These are phyloP conservation scores for Plodia interpunctella DNA, from an alignment of 1,140 invertebrate genomes.

Conservation along the genomic window DNA sequence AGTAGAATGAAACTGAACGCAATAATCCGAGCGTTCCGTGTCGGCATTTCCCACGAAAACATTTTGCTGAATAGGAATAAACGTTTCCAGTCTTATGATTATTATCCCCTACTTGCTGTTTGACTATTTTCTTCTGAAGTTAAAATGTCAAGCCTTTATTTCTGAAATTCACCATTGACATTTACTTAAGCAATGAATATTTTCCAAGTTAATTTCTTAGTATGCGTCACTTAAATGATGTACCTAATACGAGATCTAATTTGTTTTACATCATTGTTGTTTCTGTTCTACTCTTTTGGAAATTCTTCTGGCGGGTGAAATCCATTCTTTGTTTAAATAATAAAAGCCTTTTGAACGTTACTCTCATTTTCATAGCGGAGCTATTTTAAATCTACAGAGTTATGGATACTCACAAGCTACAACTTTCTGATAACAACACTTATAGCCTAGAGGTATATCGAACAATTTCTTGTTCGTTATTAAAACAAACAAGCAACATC, in stretches of 20 bases:
- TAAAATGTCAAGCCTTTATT: not conserved
- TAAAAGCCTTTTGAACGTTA: not conserved
- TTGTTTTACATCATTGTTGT: no score
- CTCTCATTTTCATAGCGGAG: not conserved
- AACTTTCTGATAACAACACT: no score
- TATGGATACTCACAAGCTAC: not conserved
- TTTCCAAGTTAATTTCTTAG: no score
- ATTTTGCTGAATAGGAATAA: constrained; percentile 46
- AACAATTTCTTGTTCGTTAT: not conserved
- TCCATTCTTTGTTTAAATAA: constrained; percentile 4
- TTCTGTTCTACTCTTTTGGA: not conserved
- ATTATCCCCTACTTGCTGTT: constrained; percentile 29
- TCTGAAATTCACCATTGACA: no score
- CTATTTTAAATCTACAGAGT: not conserved
- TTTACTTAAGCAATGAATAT: no score
- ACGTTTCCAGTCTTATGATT: constrained; percentile 37
- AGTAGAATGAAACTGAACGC: constrained; percentile 24
- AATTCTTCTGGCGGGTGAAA: not conserved
- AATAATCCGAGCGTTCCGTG: constrained; percentile 45
- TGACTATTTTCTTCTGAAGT: constrained; percentile 11
- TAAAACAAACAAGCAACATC: not conserved
- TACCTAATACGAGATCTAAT: no score
- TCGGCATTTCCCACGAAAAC: constrained; percentile 43
- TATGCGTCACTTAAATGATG: no score
- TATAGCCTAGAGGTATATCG: not conserved